phyloP scores from a whole-genome alignment of 2,113 vertebrate genomes.

The Cisticola juncidis region DNA sequence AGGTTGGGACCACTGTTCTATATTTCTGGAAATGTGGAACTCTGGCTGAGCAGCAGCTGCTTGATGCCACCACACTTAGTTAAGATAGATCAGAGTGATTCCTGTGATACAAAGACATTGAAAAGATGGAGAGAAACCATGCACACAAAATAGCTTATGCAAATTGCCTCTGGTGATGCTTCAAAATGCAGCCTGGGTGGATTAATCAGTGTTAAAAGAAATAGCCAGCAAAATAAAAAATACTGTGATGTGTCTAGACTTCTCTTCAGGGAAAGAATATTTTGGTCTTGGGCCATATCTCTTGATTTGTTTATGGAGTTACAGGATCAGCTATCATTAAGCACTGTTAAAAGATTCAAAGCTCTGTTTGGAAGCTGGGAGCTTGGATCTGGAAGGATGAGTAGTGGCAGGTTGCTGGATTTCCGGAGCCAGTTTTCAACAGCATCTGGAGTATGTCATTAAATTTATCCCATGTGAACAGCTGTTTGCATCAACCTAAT shows the following conservation, averaged over 20 bases:
- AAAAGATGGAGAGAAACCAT: constrained; percentile 9
- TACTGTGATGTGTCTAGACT: neutral
- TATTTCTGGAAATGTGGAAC: neutral
- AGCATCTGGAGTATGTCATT: constrained; percentile 65
- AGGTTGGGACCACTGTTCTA: neutral
- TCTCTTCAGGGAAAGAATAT: neutral
- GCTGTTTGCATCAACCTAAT: constrained; percentile 62
- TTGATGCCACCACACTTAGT: neutral
- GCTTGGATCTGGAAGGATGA: neutral
- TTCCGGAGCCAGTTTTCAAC: constrained; percentile 42
- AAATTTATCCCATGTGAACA: constrained; percentile 42
- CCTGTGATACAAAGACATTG: neutral
- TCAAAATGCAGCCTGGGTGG: neutral
- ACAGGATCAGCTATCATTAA: constrained; percentile 38
- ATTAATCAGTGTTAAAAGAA: constrained; percentile 32
- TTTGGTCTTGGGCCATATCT: neutral
- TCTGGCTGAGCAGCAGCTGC: neutral
- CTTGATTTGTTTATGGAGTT: constrained; percentile 9
- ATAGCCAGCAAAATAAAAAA: neutral
- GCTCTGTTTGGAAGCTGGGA: neutral
- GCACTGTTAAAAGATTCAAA: constrained; percentile 25
- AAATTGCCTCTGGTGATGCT: constrained; percentile 25
- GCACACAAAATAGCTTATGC: neutral
- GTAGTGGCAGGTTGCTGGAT: neutral
- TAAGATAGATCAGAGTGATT: neutral